Evolutionary conservation across 2,797 vertebrate genomes (phyloP), one percentile per base, ranked within the genome.

Genomic region (Selene dorsalis): DNA sequence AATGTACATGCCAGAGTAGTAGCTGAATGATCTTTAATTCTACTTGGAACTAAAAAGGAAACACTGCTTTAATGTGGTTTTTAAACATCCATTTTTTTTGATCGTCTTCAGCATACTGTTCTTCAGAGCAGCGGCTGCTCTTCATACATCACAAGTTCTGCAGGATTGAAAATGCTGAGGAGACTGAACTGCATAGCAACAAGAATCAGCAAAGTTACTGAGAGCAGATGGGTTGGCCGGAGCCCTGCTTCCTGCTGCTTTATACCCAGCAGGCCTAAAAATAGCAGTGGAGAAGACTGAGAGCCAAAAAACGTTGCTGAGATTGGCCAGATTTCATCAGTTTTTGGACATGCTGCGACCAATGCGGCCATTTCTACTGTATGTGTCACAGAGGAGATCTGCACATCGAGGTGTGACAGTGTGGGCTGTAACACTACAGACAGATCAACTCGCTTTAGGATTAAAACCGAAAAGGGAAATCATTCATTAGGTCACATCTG

Each of bases 171-270:
- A 83, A 77, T 67, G 79, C 87, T 80, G 82, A 84, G 80, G 75
- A 87, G 82, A 78, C 69, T 73, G 70, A 84, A 88, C 77, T 84
- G 84, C 83, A 56, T 86, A 79, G 89, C 84, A 85, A 79, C 75
- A 53, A 75, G 73, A 87, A 84, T 90, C 83, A 88, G 83, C 85
- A 85, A 83, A 83, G 85, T 87, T 79, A 47, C 79, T 67, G 84
- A 80, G 85, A 90, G 84, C 92, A 93, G 89, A 92, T 93, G 89
- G 90, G 79, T 86, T 90, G 88, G 90, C 82, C 64, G 3, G 66
- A 84, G 83, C 87, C 77, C 73, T 62, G 28, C 55, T 78, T 84
- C 83, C 79, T 10, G 82, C 89, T 82, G 90, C 85, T 86, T 85
- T 78, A 87, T 71, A 84, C 82, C 84, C 77, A 72, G 77, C 79